phyloP scores from a whole-genome alignment of 2,888 invertebrate genomes.

The Eupithecia dodoneata region DNA sequence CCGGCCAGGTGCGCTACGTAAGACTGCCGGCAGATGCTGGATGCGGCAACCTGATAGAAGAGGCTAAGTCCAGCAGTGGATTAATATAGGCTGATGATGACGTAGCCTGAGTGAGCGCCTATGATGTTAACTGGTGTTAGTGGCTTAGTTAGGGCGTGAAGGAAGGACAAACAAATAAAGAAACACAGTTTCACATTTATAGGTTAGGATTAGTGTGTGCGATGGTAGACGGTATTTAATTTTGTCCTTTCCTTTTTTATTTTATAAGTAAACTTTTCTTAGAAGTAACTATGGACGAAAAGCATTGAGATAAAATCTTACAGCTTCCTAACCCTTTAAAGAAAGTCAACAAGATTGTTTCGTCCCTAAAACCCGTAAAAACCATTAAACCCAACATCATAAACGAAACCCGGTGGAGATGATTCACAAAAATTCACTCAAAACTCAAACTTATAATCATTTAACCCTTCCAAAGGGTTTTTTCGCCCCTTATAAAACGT shows the following conservation, averaged over 20 bases:
- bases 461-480: slow-evolving; percentile 62
- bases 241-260: neutral
- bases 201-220: too few species aligned
- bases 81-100: too few species aligned
- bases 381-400: slow-evolving; percentile 31
- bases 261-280: too few species aligned
- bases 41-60: too few species aligned
- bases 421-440: slow-evolving; percentile 42
- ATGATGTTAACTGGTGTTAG: too few species aligned
- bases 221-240: neutral
- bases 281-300: neutral
- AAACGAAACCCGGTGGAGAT: slow-evolving; percentile 36
- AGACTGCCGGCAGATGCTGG: too few species aligned
- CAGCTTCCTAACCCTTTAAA: neutral
- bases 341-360: slow-evolving; percentile 27
- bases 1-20: too few species aligned
- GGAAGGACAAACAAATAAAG: too few species aligned
- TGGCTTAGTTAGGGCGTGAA: too few species aligned
- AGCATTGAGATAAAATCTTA: neutral
- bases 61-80: too few species aligned
- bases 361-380: slow-evolving; percentile 33
- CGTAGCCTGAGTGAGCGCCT: too few species aligned
- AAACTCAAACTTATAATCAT: slow-evolving; percentile 42
- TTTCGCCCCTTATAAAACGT: slow-evolving; percentile 49
- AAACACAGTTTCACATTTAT: too few species aligned